Conservation (phyloP, 1,140 invertebrate species). For the Scaptomyza hsui region DNA sequence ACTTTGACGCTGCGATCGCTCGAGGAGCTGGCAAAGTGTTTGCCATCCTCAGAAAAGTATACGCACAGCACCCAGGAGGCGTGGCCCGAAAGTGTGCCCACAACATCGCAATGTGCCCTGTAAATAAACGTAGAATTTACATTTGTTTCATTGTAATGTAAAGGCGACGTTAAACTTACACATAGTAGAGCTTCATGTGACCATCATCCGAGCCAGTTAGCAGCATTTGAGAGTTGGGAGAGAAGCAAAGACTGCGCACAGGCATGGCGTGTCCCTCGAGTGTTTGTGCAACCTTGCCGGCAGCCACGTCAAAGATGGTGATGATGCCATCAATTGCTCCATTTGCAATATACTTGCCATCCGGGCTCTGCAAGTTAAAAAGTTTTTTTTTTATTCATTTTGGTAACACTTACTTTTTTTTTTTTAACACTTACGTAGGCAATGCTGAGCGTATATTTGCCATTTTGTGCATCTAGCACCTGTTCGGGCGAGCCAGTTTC, state of each 20-base stretch:
- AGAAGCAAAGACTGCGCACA: constrained; percentile 96
- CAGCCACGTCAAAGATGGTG: constrained; percentile 96
- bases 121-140: constrained; percentile 38
- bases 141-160: background rate
- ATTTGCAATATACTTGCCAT: constrained; percentile 98
- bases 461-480: constrained; percentile 94
- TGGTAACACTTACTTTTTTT: constrained; percentile 55
- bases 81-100: constrained; percentile 96
- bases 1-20: constrained; percentile 98
- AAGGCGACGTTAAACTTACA: constrained; percentile 87
- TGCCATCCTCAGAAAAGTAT: constrained; percentile 95
- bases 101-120: constrained; percentile 95
- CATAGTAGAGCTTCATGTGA: constrained; percentile 98
- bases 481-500: constrained; percentile 96
- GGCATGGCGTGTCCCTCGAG: constrained; percentile 99
- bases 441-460: constrained; percentile 97
- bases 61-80: constrained; percentile 98
- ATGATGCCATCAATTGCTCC: constrained; percentile 98
- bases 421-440: constrained; percentile 98
- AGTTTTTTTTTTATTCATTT: background rate
- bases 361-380: constrained; percentile 91
- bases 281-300: constrained; percentile 96
- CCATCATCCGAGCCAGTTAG: constrained; percentile 98
- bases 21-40: constrained; percentile 97
- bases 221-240: constrained; percentile 96